phyloP scores from a whole-genome alignment of 2,113 vertebrate species.

The Pimephales promelas region DNA sequence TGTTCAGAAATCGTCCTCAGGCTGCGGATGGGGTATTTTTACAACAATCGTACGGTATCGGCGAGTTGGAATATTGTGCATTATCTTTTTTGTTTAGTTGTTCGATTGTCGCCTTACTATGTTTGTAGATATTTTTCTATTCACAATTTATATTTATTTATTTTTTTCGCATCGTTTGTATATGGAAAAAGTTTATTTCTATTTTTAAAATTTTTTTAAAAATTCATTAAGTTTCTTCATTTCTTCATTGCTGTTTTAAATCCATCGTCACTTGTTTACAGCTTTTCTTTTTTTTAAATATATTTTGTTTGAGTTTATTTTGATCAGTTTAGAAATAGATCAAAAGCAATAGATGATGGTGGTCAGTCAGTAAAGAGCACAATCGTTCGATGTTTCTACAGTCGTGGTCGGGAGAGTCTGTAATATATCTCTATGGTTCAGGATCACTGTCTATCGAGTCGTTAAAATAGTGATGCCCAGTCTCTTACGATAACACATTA shows the following conservation, averaged over 20 bases:
- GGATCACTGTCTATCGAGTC: conserved; percentile 50
- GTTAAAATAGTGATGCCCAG: conserved; percentile 35
- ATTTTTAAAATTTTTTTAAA: conserved; percentile 71
- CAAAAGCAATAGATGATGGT: conserved; percentile 91
- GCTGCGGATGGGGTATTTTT: conserved; percentile 66
- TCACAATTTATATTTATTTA: conserved; percentile 31
- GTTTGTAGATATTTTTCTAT: conserved; percentile 71
- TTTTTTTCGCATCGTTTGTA: conserved; percentile 61
- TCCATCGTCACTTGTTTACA: conserved; percentile 65
- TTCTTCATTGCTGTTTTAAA: conserved; percentile 67
- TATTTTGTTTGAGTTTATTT: conserved; percentile 12
- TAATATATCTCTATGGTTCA: conserved; percentile 55
- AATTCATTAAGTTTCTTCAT: conserved; percentile 61
- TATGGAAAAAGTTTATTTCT: conserved; percentile 69
- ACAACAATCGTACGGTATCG: conserved; percentile 55
- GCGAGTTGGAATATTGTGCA: conserved; percentile 53
- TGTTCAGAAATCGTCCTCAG: conserved; percentile 79
- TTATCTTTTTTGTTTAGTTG: conserved; percentile 53
- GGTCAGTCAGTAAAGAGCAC: conserved; percentile 85
- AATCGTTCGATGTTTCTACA: conserved; percentile 76
- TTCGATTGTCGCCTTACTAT: conserved; percentile 86
- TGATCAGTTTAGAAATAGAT: conserved; percentile 22
- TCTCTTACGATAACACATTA: conserved; percentile 40
- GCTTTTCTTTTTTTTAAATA: not conserved
- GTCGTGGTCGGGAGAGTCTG: conserved; percentile 76